Conservation (phyloP, 2,113 vertebrate genomes). For the Turdus rufiventris region DNA sequence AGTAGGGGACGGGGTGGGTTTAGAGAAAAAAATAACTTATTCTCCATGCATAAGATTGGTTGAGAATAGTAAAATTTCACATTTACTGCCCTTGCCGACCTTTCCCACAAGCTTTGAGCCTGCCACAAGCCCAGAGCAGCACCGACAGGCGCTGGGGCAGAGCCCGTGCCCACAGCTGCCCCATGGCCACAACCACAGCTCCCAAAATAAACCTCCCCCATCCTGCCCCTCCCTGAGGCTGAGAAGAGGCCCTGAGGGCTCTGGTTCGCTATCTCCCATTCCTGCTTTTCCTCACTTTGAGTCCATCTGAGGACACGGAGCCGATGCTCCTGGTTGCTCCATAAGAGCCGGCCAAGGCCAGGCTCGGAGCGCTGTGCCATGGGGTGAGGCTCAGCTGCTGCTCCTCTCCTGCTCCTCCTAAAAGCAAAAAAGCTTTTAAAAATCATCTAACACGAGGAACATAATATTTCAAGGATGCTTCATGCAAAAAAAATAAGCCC, state of each 20-base stretch:
- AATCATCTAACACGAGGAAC: not conserved
- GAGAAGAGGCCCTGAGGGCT: not conserved
- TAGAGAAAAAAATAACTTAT: not conserved
- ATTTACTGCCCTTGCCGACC: not conserved
- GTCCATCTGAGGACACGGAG: fast-evolving
- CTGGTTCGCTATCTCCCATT: not conserved
- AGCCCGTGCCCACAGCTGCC: fast-evolving
- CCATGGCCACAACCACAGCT: not conserved
- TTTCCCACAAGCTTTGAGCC: not conserved
- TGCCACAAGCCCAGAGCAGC: fast-evolving
- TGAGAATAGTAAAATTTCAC: not conserved
- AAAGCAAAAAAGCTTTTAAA: not conserved
- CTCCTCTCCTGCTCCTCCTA: not conserved
- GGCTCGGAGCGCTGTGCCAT: fast-evolving
- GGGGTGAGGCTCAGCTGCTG: not conserved
- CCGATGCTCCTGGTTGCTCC: not conserved
- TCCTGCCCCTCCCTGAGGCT: not conserved
- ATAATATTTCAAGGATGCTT: not conserved
- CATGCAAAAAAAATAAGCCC: not conserved
- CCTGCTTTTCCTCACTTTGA: not conserved
- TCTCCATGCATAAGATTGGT: not conserved
- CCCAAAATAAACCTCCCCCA: not conserved
- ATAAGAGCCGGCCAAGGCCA: not conserved
- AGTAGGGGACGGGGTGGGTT: not conserved
- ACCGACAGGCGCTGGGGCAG: not conserved